Percentiles rank a stretch among this genome's conserved stretches.
Conservation (phyloP, 1,140 invertebrate genomes). For the Brachionus paranguensis region DNA sequence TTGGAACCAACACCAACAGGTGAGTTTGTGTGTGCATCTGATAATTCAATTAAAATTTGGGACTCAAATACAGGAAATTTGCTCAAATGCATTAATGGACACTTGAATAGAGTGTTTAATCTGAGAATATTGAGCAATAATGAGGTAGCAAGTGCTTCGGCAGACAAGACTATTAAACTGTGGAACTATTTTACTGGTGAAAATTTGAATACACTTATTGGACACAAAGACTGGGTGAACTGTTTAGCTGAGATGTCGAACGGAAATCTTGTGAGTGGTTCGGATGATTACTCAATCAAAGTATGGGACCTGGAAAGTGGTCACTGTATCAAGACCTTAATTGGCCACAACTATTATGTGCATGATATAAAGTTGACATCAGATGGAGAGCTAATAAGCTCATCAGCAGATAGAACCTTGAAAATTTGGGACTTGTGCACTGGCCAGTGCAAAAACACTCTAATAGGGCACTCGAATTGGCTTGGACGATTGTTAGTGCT, state of each 20-base stretch:
- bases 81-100: neutral
- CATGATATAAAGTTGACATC: neutral
- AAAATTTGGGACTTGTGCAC: neutral
- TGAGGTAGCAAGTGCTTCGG: neutral
- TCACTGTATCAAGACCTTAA: neutral
- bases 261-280: neutral
- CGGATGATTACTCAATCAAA: neutral
- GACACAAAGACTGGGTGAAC: neutral
- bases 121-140: neutral
- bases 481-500: neutral
- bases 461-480: neutral
- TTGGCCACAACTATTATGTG: neutral
- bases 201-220: neutral
- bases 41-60: neutral
- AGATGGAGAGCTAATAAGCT: neutral
- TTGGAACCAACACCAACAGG: neutral
- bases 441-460: neutral
- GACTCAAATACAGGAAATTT: neutral
- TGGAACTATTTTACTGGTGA: neutral
- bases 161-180: neutral
- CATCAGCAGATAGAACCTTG: neutral
- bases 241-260: neutral
- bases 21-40: neutral
- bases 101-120: neutral
- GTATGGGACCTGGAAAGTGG: neutral